Evolutionary conservation across 2,888 invertebrate genomes (phyloP).

Genomic region (Ditula angustiorana): DNA sequence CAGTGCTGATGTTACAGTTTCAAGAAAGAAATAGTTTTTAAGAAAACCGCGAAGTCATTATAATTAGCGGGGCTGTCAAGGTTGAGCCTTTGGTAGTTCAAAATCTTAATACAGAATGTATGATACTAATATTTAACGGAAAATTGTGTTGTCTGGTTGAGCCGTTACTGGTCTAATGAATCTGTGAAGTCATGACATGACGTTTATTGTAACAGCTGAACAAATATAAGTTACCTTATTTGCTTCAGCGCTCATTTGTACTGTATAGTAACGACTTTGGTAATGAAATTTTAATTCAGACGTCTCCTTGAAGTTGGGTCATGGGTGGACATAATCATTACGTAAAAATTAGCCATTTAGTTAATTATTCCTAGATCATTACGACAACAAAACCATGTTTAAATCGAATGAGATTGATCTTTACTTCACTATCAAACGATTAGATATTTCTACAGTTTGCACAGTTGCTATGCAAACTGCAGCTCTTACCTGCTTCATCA

Average conservation of each 20-base stretch:
- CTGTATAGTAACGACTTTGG: not conserved
- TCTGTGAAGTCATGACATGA: not conserved
- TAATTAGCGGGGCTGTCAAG: not conserved
- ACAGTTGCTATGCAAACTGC: no score
- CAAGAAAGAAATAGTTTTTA: no score
- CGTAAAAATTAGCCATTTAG: no score
- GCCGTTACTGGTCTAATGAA: not conserved
- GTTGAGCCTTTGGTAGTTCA: not conserved
- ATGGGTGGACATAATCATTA: no score
- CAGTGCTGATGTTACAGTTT: no score
- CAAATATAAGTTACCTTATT: conserved; percentile 4
- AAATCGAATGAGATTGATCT: no score
- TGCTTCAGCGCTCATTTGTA: not conserved
- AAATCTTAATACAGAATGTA: not conserved
- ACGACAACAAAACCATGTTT: no score
- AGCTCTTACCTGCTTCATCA: conserved; percentile 80
- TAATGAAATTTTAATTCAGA: not conserved
- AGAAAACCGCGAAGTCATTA: no score
- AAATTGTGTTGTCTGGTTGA: not conserved
- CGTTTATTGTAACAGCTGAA: conserved; percentile 9
- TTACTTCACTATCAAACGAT: no score
- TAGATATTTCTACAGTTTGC: no score
- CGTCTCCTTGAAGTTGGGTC: no score
- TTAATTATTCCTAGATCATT: no score
- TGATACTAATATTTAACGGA: not conserved